A percentile compares a stretch with the other conserved stretches of the same genome.
phyloP scores from a whole-genome alignment of 2,888 invertebrate genomes.

The Hylaea fasciaria region DNA sequence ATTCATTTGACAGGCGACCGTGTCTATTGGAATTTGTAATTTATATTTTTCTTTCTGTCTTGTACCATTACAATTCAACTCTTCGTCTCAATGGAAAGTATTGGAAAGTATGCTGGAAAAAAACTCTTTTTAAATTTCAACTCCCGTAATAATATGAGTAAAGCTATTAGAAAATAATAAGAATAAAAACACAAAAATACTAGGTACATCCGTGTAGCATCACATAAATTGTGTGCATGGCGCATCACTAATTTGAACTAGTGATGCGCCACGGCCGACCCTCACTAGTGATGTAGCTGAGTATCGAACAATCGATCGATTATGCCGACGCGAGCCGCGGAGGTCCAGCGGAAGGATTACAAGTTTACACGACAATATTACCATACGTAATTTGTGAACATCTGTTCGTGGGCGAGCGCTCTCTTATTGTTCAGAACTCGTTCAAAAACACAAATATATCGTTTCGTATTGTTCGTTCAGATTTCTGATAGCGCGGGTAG shows the following conservation, averaged over 20 bases:
- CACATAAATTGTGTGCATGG: too few species aligned
- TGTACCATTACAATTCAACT: too few species aligned
- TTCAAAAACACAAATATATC: conserved; percentile 27
- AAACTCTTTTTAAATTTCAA: too few species aligned
- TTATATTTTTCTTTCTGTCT: too few species aligned
- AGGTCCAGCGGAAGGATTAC: conserved; percentile 82
- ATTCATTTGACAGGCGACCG: conserved; percentile 16
- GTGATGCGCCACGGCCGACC: conserved; percentile 50
- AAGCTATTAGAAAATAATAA: too few species aligned
- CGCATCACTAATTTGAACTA: conserved; percentile 51
- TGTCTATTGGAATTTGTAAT: conserved; percentile 21
- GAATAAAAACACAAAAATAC: too few species aligned
- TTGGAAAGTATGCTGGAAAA: too few species aligned
- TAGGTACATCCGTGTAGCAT: too few species aligned
- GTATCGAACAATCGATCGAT: conserved; percentile 75
- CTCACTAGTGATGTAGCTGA: conserved; percentile 61
- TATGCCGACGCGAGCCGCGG: conserved; percentile 65
- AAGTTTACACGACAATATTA: conserved; percentile 63
- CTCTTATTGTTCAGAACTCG: conserved; percentile 65
- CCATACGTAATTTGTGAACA: conserved; percentile 81
- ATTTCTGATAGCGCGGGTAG: conserved; percentile 34
- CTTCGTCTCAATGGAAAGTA: too few species aligned
- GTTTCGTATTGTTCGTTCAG: conserved; percentile 35
- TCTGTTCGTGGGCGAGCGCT: conserved; percentile 73
- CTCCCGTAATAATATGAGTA: too few species aligned